Base-by-base conservation (phyloP, 2,888 invertebrate species). In the Dyspetes luteomarginatus region DNA sequence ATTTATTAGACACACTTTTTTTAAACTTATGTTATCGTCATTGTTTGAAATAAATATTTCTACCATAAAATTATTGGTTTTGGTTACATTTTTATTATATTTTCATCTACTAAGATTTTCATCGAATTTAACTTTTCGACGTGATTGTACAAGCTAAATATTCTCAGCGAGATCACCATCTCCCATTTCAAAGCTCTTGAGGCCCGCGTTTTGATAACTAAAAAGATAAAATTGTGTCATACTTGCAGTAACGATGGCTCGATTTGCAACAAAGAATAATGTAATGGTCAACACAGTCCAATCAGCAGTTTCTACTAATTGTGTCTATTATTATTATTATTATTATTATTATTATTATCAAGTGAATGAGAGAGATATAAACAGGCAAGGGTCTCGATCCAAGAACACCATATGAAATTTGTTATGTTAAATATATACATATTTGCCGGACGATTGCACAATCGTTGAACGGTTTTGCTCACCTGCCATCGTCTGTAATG, bases 401-500 rank as follows among this genome's bases (percentile, higher is more conserved):
- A 48, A 55, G 30, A 67, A 68, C 9, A 24, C 15, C 7, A 22
- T 26, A 28, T n/a, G 72, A 52, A 19, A 41, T 41, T 28, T 52
- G 24, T n/a, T n/a, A n/a, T n/a, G n/a, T n/a, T n/a, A n/a, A n/a
- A n/a, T 41, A 36, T 24, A 43, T 26, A 22, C 19, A 15, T 48
- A 48, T 30, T n/a, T 24, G 58, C 41, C 52, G 15, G 55, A 17
- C 17, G 26, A 68, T 69, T 62, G 74, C 73, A 55, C 68, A 68
- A 72, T 78, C 58, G 36, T 64, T 36, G 36, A 71, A 78, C 36
- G 36, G 64, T 69, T 64, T 69, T 22, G 15, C 64, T 62, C 74
- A 74, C 74, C 74, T 71, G 69, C 58, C n/a, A 50, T 9, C 26
- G 26, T 15, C 19, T 56, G 15, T n/a, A 24, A 52, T 48, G 19